Evolutionary conservation across 1,140 invertebrate genomes (phyloP).

Genomic region (Drosophila repleta): DNA sequence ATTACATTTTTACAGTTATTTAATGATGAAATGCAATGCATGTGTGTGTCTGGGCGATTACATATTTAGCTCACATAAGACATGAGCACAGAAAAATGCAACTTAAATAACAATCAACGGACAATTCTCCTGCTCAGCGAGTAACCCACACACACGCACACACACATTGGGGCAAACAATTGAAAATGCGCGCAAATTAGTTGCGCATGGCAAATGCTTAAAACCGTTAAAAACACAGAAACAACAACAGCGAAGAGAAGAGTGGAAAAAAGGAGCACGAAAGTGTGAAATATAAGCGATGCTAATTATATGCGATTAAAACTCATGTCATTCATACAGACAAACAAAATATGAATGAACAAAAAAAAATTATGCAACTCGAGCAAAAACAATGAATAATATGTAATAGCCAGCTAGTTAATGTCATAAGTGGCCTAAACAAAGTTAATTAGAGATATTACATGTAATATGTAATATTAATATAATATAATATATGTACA

Average conservation of each 20-base stretch:
- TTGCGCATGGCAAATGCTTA: conserved; percentile 43
- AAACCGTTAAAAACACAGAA: not conserved
- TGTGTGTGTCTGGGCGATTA: not conserved
- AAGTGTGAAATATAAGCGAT: conserved; percentile 59
- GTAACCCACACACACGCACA: conserved; percentile 6
- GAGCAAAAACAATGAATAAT: conserved; percentile 20
- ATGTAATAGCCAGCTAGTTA: not conserved
- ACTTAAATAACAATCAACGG: not conserved
- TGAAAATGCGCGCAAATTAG: conserved; percentile 51
- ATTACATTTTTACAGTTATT: conserved; percentile 2
- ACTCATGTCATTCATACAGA: conserved; percentile 23
- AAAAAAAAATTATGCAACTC: conserved; percentile 33
- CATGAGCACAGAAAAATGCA: not conserved
- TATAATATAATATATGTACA: too few relatives aligned
- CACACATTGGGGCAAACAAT: conserved; percentile 15
- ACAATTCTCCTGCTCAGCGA: conserved; percentile 14
- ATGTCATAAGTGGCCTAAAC: conserved; percentile 2
- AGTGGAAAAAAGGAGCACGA: conserved; percentile 30
- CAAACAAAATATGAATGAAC: not conserved
- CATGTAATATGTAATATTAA: too few relatives aligned
- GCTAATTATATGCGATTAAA: conserved; percentile 54
- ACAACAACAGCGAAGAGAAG: not conserved
- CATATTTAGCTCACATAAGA: conserved; percentile 15
- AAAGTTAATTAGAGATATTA: too few relatives aligned
- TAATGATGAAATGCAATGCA: conserved; percentile 12